Evolutionary conservation across 1,140 invertebrate species (phyloP).

Genomic region (Akabosia matsudoensis): DNA sequence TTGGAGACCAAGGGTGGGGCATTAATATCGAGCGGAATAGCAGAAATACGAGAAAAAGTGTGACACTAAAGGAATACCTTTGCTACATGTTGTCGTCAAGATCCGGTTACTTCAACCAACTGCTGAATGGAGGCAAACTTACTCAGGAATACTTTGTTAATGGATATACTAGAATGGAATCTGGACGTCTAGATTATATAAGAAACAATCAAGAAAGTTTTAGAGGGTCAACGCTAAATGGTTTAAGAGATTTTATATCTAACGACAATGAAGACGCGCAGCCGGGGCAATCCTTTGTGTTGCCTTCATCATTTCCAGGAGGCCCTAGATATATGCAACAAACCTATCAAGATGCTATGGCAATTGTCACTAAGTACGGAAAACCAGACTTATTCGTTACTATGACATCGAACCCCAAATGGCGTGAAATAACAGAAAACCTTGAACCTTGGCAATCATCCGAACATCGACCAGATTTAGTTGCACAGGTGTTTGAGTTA

Average conservation of each 20-base stretch:
- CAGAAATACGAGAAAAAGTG: constrained; percentile 23
- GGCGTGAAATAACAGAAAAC: constrained; percentile 51
- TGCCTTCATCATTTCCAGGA: constrained; percentile 38
- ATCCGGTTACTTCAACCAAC: constrained; percentile 19
- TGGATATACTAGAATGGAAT: constrained; percentile 46
- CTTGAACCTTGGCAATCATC: constrained; percentile 47
- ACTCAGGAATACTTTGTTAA: constrained; percentile 49
- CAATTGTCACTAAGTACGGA: constrained; percentile 50
- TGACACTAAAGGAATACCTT: not conserved
- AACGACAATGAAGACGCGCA: constrained; percentile 22
- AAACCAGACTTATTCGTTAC: constrained; percentile 54
- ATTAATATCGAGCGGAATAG: not conserved
- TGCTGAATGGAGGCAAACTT: constrained; percentile 20
- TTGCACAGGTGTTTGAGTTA: constrained; percentile 54
- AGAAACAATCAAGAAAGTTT: constrained; percentile 44
- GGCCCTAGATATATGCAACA: constrained; percentile 49
- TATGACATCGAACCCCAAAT: constrained; percentile 54
- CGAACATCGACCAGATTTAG: constrained; percentile 51
- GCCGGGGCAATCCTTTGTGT: constrained; percentile 7
- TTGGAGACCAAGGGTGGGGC: not conserved
- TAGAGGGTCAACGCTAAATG: constrained; percentile 44
- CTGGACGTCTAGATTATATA: constrained; percentile 42
- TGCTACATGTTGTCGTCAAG: not conserved
- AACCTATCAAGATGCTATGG: constrained; percentile 51
- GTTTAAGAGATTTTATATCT: constrained; percentile 36